These are phyloP conservation scores for Coleophora deauratella DNA, from an alignment of 2,888 invertebrate genomes.

Conservation along the genomic window DNA sequence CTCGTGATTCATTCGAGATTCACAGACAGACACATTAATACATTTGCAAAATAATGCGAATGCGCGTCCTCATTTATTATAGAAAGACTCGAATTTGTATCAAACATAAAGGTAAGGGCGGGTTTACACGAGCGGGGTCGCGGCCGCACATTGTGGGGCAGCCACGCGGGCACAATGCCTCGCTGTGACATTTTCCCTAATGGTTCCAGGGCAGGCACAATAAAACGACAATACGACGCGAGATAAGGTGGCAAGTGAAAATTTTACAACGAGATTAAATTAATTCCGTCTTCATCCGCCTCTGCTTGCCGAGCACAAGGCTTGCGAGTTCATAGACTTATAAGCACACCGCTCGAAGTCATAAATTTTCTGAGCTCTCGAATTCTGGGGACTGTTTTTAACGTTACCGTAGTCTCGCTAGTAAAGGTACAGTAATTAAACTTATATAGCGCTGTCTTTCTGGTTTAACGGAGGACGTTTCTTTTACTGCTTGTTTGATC, in stretches of 20 bases:
- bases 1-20: too few relatives aligned
- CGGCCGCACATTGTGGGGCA: constrained; percentile 63
- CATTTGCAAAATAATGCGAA: constrained; percentile 21
- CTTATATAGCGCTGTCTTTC: too few relatives aligned
- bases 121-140: constrained; percentile 56
- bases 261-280: constrained; percentile 70
- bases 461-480: too few relatives aligned
- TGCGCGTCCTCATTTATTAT: constrained; percentile 55
- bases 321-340: constrained; percentile 13
- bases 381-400: constrained; percentile 5
- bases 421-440: too few relatives aligned
- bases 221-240: constrained; percentile 71
- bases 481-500: too few relatives aligned
- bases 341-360: constrained; percentile 8
- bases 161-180: constrained; percentile 64
- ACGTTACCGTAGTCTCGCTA: neutral
- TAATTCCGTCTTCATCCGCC: constrained; percentile 37
- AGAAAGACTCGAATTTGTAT: constrained; percentile 63
- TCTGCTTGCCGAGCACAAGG: constrained; percentile 19
- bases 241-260: constrained; percentile 73
- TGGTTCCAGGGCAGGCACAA: constrained; percentile 72
- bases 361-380: constrained; percentile 12
- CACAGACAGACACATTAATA: too few relatives aligned
- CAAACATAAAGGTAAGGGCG: constrained; percentile 59
- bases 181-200: constrained; percentile 73